Conservation (phyloP, 2,888 invertebrate species). For the Chloroclystis v-ata region DNA sequence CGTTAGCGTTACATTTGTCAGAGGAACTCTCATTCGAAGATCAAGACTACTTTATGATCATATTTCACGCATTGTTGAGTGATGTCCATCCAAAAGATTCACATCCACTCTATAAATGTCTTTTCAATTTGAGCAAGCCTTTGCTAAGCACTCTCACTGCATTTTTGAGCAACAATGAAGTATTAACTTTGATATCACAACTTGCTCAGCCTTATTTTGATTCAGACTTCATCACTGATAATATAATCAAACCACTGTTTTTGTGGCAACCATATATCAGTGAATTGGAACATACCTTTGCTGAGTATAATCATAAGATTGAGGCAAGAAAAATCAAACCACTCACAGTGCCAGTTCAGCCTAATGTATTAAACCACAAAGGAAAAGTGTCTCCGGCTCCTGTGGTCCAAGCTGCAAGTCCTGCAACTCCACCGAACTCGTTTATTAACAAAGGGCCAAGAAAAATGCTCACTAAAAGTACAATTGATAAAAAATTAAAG, state of each 20-base stretch:
- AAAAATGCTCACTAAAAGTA: slow-evolving; percentile 57
- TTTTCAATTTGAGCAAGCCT: slow-evolving; percentile 63
- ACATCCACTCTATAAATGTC: slow-evolving; percentile 56
- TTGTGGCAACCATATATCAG: slow-evolving; percentile 66
- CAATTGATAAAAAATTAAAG: slow-evolving; percentile 58
- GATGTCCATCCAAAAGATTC: slow-evolving; percentile 51
- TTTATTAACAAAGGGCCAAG: slow-evolving; percentile 33
- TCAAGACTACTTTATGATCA: slow-evolving; percentile 55
- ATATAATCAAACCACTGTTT: slow-evolving; percentile 70
- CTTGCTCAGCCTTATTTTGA: slow-evolving; percentile 70
- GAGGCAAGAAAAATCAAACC: slow-evolving; percentile 51
- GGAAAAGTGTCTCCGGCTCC: slow-evolving; percentile 30
- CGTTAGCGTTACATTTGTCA: slow-evolving; percentile 44
- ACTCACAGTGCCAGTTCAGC: slow-evolving; percentile 54
- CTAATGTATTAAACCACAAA: slow-evolving; percentile 55
- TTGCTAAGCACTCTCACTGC: slow-evolving; percentile 54
- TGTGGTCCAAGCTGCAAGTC: slow-evolving; percentile 24
- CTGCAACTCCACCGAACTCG: slow-evolving; percentile 52
- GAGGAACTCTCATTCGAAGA: slow-evolving; percentile 53
- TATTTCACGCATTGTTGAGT: slow-evolving; percentile 56
- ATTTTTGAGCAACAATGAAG: slow-evolving; percentile 66
- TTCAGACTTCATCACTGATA: slow-evolving; percentile 66
- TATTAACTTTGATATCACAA: slow-evolving; percentile 62
- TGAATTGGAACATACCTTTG: slow-evolving; percentile 60
- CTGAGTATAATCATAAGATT: slow-evolving; percentile 50